Evolutionary conservation across 1,140 invertebrate species (phyloP), one percentile per base, ranked within the genome.

Genomic region (Patella vulgata): DNA sequence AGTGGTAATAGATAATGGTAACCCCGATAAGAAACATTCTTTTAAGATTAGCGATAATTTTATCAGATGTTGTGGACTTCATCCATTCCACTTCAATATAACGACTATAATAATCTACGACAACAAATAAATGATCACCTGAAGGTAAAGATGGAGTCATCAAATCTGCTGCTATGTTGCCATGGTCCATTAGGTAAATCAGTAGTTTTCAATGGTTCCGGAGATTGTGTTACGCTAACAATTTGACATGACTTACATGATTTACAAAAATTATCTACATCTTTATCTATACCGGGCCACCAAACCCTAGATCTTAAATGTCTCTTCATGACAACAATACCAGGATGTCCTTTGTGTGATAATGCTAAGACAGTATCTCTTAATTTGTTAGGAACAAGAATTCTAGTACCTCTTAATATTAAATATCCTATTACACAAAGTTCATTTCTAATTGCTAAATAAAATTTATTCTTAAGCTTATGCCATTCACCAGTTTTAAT

Each of bases 221-320:
- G 57, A 46, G 46, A 42, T n/a, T 57, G 23, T 51, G 55, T 8
- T 25, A 8, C 21, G 33, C 40, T 42, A 27, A 71, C 68, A 2
- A 71, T 17, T 60, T 71, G 68, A 58, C 65, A 71, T 4, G 55
- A 52, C 48, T 71, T 52, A 53, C 59, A 74, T 11, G 30, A 52
- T 51, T 57, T 70, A 19, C 39, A 48, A 31, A 36, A 63, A 36
- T 59, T 42, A 25, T 74, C 64, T 31, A 54, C 58, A 3, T 72
- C 64, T 55, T 72, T 70, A 21, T 75, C 67, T 21, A 75, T 63
- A 6, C 43, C 40, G 9, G 66, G 46, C 73, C 73, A 75, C 67
- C 65, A 63, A 27, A 70, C 63, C 27, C 66, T 68, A 0, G 47
- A 47, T 55, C 65, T 39, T 6, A 73, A 43, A 39, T 57, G 43